Evolutionary conservation across 2,888 invertebrate species (phyloP).

Genomic region (Drosophila paranaensis): DNA sequence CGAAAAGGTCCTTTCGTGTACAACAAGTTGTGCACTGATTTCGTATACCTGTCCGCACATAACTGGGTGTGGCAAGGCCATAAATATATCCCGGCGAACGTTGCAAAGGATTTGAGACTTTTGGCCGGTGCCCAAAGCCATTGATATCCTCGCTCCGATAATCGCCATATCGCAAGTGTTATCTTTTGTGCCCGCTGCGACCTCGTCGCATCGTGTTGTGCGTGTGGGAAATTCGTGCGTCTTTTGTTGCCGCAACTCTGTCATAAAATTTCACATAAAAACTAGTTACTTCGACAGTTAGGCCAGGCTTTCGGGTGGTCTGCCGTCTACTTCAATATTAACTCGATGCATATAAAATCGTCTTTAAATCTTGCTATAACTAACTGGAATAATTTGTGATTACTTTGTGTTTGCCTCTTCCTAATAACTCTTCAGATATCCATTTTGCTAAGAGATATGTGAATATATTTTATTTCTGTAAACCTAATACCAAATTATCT

Average conservation of each 20-base stretch:
- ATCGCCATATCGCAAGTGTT: conserved; percentile 45
- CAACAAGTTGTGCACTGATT: conserved; percentile 54
- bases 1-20: conserved; percentile 14
- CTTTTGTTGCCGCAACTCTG: conserved; percentile 59
- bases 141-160: conserved; percentile 63
- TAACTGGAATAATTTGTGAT: background rate
- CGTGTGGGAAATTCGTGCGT: conserved; percentile 56
- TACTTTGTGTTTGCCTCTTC: background rate
- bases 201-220: conserved; percentile 1
- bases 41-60: conserved; percentile 50
- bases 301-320: conserved; percentile 54
- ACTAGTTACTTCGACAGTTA: conserved; percentile 25
- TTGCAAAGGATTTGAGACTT: conserved; percentile 51
- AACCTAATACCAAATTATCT: no score
- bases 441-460: background rate
- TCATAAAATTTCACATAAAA: conserved; percentile 63
- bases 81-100: conserved; percentile 36
- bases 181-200: conserved; percentile 30
- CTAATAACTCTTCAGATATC: background rate
- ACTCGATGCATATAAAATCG: background rate
- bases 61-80: conserved; percentile 62
- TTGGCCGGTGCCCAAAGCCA: conserved; percentile 27
- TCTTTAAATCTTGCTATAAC: background rate
- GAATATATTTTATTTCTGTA: no score
- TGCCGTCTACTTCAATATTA: background rate